Evolutionary conservation across 2,113 vertebrate species (phyloP).

Genomic region (Cephalopholis sonnerati): DNA sequence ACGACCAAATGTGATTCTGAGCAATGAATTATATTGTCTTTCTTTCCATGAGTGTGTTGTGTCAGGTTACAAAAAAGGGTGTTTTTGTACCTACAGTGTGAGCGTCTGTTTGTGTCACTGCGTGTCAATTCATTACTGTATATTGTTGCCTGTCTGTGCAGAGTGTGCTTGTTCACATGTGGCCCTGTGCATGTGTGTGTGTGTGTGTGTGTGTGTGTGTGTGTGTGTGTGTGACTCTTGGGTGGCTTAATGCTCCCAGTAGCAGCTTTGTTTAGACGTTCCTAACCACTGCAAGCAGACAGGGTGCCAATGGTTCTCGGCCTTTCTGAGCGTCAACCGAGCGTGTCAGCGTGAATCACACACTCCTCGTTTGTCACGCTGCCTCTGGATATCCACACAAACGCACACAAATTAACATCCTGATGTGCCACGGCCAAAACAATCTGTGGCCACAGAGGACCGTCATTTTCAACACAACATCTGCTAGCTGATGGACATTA

Average conservation of each 20-base stretch:
- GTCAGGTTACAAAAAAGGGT: conserved; percentile 10
- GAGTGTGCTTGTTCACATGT: background rate
- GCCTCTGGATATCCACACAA: conserved; percentile 25
- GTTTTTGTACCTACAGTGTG: background rate
- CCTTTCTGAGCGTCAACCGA: conserved; percentile 23
- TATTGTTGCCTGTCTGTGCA: background rate
- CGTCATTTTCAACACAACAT: conserved; percentile 8
- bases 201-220: background rate
- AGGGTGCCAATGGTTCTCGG: conserved; percentile 22
- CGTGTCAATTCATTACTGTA: background rate
- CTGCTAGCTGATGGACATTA: background rate
- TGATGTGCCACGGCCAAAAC: conserved; percentile 13
- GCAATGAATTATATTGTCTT: conserved; percentile 8
- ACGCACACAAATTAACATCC: conserved; percentile 28
- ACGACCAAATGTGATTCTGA: conserved; percentile 24
- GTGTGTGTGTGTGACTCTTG: background rate
- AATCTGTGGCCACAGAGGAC: conserved; percentile 2
- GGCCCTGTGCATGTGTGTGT: background rate
- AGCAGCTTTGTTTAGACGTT: conserved; percentile 39
- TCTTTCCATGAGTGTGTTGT: conserved; percentile 28
- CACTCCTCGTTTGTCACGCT: conserved; percentile 4
- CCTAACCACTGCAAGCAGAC: conserved; percentile 21
- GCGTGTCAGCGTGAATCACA: conserved; percentile 39
- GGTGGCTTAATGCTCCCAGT: background rate
- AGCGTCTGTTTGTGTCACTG: background rate